Base-by-base conservation (phyloP, 2,888 invertebrate genomes). In the Thelaira solivaga region DNA sequence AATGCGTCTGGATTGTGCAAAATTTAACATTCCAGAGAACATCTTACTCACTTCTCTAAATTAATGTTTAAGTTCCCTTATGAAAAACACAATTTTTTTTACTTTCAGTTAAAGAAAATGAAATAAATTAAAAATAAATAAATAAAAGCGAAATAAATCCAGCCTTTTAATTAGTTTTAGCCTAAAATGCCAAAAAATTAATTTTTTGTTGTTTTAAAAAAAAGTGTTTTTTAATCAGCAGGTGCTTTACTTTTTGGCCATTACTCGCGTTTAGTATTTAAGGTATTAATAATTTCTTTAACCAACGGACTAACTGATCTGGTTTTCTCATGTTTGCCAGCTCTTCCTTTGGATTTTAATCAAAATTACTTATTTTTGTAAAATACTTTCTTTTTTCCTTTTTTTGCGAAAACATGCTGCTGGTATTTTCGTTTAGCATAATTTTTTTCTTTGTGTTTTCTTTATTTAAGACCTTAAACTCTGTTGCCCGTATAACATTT, bases 281-380 rank as follows among this genome's bases (percentile, higher is more conserved):
- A 53, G 34, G n/a, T 4, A 6, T 4, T 13, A 1, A 6, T 39
- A 18, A 13, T 34, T 51, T 18, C 4, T 29, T 43, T 1, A 5
- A 31, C 11, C 11, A 26, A 29, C 11, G 4, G 26, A 4, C n/a
- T n/a, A n/a, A n/a, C n/a, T n/a, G n/a, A n/a, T n/a, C 29, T 29
- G 20, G 16, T 39, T 49, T 49, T 31, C n/a, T n/a, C 20, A 51
- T 39, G 34, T 51, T 41, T 24, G 20, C 29, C 39, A 49, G 26
- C 53, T 34, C 26, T 29, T 39, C 45, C 26, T 62, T 72, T 53
- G 45, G 29, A 45, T 64, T 62, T 16, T 72, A 36, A 26, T 45
- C 36, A 62, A 53, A 61, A 20, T 55, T 53, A 36, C 45, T 62
- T 51, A 53, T 55, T 62, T 13, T 8, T 57, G 1, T 41, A 1